phyloP scores from a whole-genome alignment of 2,888 invertebrate species.

The Diarsia rubi region DNA sequence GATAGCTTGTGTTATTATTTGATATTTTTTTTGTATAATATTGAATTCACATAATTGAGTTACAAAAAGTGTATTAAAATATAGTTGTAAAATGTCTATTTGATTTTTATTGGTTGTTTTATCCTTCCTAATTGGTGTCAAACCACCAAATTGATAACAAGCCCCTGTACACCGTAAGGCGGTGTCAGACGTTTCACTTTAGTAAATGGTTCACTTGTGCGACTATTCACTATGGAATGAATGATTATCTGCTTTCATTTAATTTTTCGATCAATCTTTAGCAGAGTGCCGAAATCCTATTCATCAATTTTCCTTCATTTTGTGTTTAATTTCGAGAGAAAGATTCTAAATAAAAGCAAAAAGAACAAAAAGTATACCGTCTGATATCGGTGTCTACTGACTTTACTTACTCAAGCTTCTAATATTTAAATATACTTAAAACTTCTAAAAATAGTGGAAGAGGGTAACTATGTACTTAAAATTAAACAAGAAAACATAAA shows the following conservation, averaged over 20 bases:
- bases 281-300: neutral
- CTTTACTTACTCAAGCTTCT: neutral
- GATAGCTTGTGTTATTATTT: slow-evolving; percentile 84
- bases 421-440: no score
- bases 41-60: slow-evolving; percentile 87
- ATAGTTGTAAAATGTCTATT: slow-evolving; percentile 82
- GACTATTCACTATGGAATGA: neutral
- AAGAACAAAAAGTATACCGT: neutral
- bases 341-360: neutral
- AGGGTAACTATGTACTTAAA: neutral
- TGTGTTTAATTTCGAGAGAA: neutral
- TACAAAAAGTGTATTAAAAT: slow-evolving; percentile 88
- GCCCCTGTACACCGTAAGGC: neutral
- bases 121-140: neutral
- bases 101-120: slow-evolving; percentile 64
- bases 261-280: neutral
- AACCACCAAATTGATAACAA: neutral
- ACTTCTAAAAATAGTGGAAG: no score
- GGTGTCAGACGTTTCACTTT: neutral
- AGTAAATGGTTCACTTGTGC: neutral
- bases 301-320: neutral
- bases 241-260: neutral
- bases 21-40: slow-evolving; percentile 87
- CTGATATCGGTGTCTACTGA: neutral
- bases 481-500: slow-evolving; percentile 28